These are phyloP conservation scores for Holcopasites calliopsidis DNA, from an alignment of 1,140 invertebrate species.

Conservation along the genomic window DNA sequence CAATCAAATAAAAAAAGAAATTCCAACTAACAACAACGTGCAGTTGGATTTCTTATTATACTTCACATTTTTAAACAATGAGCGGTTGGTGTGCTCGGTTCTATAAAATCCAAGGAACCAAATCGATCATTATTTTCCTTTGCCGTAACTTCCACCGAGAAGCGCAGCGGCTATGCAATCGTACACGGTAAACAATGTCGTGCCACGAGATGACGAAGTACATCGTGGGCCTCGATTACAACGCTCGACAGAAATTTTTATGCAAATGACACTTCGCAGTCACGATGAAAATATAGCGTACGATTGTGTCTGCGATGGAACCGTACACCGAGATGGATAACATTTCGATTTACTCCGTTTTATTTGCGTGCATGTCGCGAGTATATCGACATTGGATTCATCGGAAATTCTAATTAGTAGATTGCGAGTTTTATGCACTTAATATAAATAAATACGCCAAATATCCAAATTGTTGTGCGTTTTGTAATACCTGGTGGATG, in stretches of 20 bases:
- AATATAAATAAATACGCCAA: no score
- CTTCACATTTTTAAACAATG: no score
- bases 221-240: not conserved
- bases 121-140: not conserved
- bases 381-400: not conserved
- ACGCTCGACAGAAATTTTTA: not conserved
- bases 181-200: conserved; percentile 24
- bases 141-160: not conserved
- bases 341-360: not conserved
- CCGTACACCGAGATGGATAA: not conserved
- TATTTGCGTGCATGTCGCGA: not conserved
- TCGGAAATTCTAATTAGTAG: no score
- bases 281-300: not conserved
- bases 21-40: conserved; percentile 5
- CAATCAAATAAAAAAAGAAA: conserved; percentile 31
- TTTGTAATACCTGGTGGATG: no score
- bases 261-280: not conserved
- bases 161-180: not conserved
- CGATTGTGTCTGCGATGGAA: not conserved
- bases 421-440: no score
- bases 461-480: no score
- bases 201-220: not conserved
- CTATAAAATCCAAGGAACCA: not conserved
- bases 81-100: conserved; percentile 9
- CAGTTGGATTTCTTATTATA: not conserved